Evolutionary conservation across 2,113 vertebrate genomes (phyloP), one percentile per base, ranked within the genome.

Genomic region (Hyaena hyaena): DNA sequence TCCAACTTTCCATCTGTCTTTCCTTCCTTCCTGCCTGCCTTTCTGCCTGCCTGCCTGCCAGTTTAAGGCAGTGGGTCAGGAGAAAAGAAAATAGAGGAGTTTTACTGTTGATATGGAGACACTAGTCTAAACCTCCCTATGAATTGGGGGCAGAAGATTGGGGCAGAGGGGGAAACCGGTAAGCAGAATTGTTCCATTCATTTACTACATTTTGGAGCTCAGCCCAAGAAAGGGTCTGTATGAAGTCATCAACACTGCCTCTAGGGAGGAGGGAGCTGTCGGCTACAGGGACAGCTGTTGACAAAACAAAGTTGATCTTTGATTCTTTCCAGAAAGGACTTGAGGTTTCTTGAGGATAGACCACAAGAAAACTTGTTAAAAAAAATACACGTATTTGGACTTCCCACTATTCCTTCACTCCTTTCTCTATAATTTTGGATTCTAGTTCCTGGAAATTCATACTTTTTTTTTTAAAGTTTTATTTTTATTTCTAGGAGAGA

Each of bases 301-400:
- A 74, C 39, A 66, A 91, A 68, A 92, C 35, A 88, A 43, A 85
- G 63, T 53, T 83, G 17, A 55, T 81, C 39, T 76, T 86, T 94
- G 94, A 86, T 61, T 92, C 26, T 14, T 88, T 17, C 39, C 73
- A 88, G 73, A 86, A 96, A 86, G n/a, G 79, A 28, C 48, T 76
- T 92, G 65, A 92, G 80, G 68, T 95, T 95, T 95, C 91, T 93
- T 74, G 65, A 73, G 61, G 26, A 35, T n/a, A 35, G 17, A 88
- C 15, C 31, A 63, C 53, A 88, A 77, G 94, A 76, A 92, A 94
- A 74, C 17, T 74, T 85, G 2, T 90, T 89, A 3, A 68, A 81
- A 28, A 31, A 69, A 35, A 39, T 12, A 81, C 23, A 63, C 65
- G 43, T 48, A 19, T 93, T 55, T 68, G 31, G 31, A 33, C 9